Percentiles rank a stretch among this genome's conserved stretches.
These are phyloP conservation scores for Phorcus lineatus DNA, from an alignment of 2,888 invertebrate species.

Conservation along the genomic window DNA sequence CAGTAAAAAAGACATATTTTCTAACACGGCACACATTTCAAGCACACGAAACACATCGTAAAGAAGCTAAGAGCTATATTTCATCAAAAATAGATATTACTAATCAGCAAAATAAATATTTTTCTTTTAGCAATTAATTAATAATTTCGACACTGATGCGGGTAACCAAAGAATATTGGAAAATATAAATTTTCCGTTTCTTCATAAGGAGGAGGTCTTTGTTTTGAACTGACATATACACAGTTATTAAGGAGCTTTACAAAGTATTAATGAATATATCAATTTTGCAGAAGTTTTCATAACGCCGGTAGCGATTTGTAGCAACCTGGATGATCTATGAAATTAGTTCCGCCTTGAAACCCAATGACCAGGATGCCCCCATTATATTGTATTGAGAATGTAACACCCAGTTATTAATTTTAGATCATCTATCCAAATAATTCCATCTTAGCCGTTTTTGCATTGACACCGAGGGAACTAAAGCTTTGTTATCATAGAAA, in stretches of 20 bases:
- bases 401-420: background rate
- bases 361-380: no score
- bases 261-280: background rate
- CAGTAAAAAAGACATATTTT: no score
- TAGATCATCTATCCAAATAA: slow-evolving; percentile 4
- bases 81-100: no score
- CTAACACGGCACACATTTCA: no score
- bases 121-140: background rate
- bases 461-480: background rate
- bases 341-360: background rate
- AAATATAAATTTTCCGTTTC: no score
- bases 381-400: background rate
- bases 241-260: background rate
- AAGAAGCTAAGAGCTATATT: no score
- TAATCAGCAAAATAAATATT: background rate
- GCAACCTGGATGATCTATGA: background rate
- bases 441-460: background rate
- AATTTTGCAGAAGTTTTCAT: background rate
- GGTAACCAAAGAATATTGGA: no score
- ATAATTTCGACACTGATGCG: background rate
- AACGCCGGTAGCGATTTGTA: background rate
- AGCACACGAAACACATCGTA: no score
- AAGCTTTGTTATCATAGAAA: slow-evolving; percentile 1
- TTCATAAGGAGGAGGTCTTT: no score
- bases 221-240: background rate